Evolutionary conservation across 2,113 vertebrate genomes (phyloP).

Genomic region (Otis tarda): DNA sequence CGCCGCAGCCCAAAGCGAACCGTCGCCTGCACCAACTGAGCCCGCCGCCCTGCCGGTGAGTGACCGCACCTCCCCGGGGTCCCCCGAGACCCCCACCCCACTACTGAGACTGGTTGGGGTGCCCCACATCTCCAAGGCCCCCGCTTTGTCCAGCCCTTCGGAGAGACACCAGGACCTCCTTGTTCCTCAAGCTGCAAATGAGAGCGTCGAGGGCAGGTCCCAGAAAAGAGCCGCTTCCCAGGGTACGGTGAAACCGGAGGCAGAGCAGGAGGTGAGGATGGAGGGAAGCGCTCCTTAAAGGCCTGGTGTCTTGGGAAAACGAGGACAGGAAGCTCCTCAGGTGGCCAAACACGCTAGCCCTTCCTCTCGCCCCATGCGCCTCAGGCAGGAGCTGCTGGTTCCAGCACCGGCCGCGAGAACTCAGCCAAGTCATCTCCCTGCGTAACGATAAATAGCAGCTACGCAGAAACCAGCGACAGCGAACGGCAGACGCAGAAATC

Average conservation of each 20-base stretch:
- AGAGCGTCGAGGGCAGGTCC: not conserved
- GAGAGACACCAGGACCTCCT: not conserved
- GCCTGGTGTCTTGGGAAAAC: not conserved
- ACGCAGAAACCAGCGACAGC: too few relatives aligned
- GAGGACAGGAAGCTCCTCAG: not conserved
- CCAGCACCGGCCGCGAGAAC: not conserved
- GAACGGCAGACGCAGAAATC: too few relatives aligned
- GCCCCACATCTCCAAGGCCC: not conserved
- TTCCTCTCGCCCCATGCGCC: not conserved
- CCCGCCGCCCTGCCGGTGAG: rapidly evolving
- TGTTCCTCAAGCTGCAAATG: rapidly evolving
- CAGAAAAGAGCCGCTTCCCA: not conserved
- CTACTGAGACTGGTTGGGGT: not conserved
- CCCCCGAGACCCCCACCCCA: not conserved
- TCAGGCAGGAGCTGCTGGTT: not conserved
- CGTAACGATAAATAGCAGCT: too few relatives aligned
- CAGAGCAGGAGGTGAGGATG: not conserved
- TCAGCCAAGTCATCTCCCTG: not conserved
- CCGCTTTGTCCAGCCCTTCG: not conserved
- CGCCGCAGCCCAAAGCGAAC: not conserved
- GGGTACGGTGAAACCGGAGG: not conserved
- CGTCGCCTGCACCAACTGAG: not conserved
- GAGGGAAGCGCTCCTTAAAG: not conserved
- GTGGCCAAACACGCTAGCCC: not conserved
- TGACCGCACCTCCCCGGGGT: not conserved